Evolutionary conservation across 2,113 vertebrate genomes (phyloP).

Genomic region (Brevimyrus niger): DNA sequence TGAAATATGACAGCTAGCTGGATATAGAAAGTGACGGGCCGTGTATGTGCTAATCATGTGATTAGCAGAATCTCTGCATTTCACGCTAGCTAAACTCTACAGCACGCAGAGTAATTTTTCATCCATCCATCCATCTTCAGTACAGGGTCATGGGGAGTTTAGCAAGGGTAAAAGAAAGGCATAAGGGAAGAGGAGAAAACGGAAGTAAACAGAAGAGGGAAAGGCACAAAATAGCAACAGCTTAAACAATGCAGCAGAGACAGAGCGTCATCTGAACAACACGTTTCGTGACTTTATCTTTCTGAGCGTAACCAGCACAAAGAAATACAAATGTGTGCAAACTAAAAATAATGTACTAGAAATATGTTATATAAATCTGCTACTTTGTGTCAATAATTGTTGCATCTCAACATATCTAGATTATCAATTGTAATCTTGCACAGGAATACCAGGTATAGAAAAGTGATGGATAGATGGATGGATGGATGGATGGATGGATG

Average conservation of each 20-base stretch:
- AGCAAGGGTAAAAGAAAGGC: background rate
- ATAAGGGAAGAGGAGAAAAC: background rate
- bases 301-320: background rate
- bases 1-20: background rate
- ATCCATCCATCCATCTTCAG: background rate
- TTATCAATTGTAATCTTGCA: background rate
- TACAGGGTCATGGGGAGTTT: background rate
- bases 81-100: background rate
- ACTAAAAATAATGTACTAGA: background rate
- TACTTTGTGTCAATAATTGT: background rate
- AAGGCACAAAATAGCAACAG: background rate
- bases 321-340: background rate
- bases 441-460: background rate
- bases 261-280: background rate
- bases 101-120: background rate
- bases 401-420: background rate
- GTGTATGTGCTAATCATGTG: background rate
- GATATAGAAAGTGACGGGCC: background rate
- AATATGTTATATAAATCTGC: background rate
- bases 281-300: background rate
- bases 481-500: background rate
- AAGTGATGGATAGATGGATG: background rate
- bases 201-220: background rate
- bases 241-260: background rate
- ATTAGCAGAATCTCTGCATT: background rate